A percentile compares a stretch with the other conserved stretches of the same genome.
Conservation (phyloP, 2,888 invertebrate genomes). For the Serripes groenlandicus region DNA sequence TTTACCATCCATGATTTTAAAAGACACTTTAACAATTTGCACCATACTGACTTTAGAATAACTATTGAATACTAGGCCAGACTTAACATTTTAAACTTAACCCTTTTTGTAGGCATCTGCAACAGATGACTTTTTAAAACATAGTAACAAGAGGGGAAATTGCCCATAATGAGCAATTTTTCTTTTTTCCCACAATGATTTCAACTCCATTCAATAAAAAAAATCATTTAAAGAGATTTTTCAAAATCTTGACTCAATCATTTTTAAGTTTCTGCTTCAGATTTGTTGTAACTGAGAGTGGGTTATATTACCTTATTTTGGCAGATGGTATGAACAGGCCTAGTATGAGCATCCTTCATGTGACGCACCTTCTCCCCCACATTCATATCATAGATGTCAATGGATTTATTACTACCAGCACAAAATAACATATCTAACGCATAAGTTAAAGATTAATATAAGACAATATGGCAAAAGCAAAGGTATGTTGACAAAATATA, state of each 20-base stretch:
- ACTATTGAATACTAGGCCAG: no score
- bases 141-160: neutral
- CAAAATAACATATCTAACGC: constrained; percentile 83
- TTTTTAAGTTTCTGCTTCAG: neutral
- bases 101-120: no score
- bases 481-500: neutral
- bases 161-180: neutral
- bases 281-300: neutral
- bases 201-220: neutral
- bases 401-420: constrained; percentile 83
- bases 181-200: neutral
- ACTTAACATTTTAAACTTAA: no score
- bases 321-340: constrained; percentile 80
- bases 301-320: constrained; percentile 84
- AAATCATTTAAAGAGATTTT: neutral
- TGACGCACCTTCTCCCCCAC: constrained; percentile 76
- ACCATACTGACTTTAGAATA: no score
- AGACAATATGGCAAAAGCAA: neutral
- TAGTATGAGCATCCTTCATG: constrained; percentile 82
- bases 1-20: no score
- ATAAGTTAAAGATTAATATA: constrained; percentile 33
- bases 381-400: constrained; percentile 85
- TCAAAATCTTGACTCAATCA: neutral
- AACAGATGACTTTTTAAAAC: neutral
- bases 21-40: no score